These are phyloP conservation scores for Bagarius yarrelli DNA, from an alignment of 2,113 vertebrate genomes.

Conservation along the genomic window DNA sequence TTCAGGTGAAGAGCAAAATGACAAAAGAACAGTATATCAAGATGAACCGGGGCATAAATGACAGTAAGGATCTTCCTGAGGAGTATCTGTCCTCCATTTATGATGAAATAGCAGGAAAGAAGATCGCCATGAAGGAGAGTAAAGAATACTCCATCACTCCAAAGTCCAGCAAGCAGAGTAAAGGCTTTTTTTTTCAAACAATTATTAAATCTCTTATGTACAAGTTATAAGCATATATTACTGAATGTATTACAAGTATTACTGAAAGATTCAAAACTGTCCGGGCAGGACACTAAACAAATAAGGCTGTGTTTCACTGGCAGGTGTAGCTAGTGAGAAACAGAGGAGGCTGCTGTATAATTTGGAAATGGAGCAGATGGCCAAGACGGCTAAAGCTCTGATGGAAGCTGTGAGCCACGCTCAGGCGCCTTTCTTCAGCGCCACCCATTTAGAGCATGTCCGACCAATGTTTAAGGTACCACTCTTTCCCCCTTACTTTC, in stretches of 20 bases:
- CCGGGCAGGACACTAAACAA: background rate
- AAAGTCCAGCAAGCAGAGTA: slow-evolving; percentile 92
- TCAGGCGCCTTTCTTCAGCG: slow-evolving; percentile 93
- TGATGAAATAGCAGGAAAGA: slow-evolving; percentile 95
- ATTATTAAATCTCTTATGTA: background rate
- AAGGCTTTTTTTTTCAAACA: slow-evolving; percentile 54
- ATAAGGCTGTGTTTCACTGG: background rate
- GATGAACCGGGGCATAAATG: slow-evolving; percentile 98
- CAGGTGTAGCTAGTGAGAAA: slow-evolving; percentile 90
- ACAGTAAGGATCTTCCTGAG: slow-evolving; percentile 94
- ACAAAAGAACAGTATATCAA: slow-evolving; percentile 99
- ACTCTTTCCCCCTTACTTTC: background rate
- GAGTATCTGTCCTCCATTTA: slow-evolving; percentile 95
- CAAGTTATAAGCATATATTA: background rate
- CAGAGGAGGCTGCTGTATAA: slow-evolving; percentile 92
- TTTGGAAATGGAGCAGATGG: slow-evolving; percentile 99
- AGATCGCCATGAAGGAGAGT: slow-evolving; percentile 95
- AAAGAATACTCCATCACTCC: slow-evolving; percentile 89
- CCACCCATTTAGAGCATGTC: slow-evolving; percentile 94
- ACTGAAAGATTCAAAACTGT: too few relatives aligned
- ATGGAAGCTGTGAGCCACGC: slow-evolving; percentile 98
- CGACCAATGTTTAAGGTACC: slow-evolving; percentile 95
- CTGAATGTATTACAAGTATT: background rate
- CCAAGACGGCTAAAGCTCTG: slow-evolving; percentile 94
- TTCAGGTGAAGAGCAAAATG: slow-evolving; percentile 98